These are phyloP conservation scores for Galerucella calmariensis DNA, from an alignment of 2,888 invertebrate genomes.

Conservation along the genomic window DNA sequence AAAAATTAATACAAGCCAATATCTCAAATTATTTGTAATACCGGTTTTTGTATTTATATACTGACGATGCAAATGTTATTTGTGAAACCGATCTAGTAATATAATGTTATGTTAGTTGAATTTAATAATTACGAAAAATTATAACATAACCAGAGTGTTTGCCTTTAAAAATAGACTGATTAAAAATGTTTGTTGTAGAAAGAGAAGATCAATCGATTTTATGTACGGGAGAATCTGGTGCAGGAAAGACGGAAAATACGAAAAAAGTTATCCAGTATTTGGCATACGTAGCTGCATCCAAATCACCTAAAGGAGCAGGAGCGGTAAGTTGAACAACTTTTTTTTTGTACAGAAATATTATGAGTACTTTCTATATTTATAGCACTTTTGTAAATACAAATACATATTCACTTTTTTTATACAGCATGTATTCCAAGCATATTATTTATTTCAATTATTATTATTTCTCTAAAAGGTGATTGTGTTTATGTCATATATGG, in stretches of 20 bases:
- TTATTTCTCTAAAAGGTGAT: slow-evolving; percentile 39
- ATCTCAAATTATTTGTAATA: no score
- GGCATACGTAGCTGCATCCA: slow-evolving; percentile 98
- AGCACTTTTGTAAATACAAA: slow-evolving; percentile 27
- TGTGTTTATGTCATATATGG: background rate
- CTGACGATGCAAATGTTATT: no score
- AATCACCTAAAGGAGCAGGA: slow-evolving; percentile 89
- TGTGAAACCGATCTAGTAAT: no score
- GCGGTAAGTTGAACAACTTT: slow-evolving; percentile 73
- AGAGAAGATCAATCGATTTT: slow-evolving; percentile 99
- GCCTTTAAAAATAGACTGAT: no score
- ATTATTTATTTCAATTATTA: slow-evolving; percentile 36
- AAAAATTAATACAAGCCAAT: no score
- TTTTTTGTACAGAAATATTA: background rate
- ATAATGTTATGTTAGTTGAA: no score
- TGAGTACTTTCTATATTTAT: background rate
- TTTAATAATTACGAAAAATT: no score
- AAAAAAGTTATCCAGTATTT: slow-evolving; percentile 99
- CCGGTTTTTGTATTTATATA: no score
- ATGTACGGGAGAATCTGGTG: slow-evolving; percentile 99
- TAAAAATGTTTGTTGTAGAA: slow-evolving; percentile 72
- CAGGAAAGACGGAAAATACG: slow-evolving; percentile 99
- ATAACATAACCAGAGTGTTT: no score
- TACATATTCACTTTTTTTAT: background rate
- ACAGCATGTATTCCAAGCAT: background rate